phyloP scores from a whole-genome alignment of 2,113 vertebrate genomes.

The Dermatemys mawii region DNA sequence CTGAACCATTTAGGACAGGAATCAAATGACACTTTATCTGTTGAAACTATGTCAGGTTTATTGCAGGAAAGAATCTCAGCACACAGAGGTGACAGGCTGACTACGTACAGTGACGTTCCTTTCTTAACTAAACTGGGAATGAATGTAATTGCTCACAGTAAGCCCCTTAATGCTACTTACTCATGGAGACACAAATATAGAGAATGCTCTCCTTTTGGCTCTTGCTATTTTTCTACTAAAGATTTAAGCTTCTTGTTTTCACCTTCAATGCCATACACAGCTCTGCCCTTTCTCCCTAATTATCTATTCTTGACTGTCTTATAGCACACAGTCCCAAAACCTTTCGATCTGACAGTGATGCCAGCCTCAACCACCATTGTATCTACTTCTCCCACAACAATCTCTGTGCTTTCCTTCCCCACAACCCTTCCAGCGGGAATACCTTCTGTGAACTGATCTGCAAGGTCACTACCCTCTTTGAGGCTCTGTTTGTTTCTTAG shows the following conservation, averaged over 20 bases:
- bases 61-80: background rate
- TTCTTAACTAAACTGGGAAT: background rate
- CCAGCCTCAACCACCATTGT: background rate
- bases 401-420: background rate
- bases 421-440: no score
- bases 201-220: background rate
- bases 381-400: background rate
- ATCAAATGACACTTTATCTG: background rate
- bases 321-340: background rate
- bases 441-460: no score
- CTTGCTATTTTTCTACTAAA: background rate
- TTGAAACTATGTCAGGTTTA: background rate
- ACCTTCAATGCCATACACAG: no score
- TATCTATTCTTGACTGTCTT: no score
- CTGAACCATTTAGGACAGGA: background rate
- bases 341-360: no score
- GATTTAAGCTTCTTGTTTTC: background rate
- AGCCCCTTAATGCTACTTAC: background rate
- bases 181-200: background rate
- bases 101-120: background rate
- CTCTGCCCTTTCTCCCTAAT: background rate
- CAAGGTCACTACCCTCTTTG: no score
- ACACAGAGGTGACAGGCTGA: background rate
- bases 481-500: background rate
- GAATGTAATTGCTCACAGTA: background rate